Percentiles rank a stretch among this genome's conserved stretches.
phyloP scores from a whole-genome alignment of 2,797 vertebrate genomes.

The Smutsia gigantea region DNA sequence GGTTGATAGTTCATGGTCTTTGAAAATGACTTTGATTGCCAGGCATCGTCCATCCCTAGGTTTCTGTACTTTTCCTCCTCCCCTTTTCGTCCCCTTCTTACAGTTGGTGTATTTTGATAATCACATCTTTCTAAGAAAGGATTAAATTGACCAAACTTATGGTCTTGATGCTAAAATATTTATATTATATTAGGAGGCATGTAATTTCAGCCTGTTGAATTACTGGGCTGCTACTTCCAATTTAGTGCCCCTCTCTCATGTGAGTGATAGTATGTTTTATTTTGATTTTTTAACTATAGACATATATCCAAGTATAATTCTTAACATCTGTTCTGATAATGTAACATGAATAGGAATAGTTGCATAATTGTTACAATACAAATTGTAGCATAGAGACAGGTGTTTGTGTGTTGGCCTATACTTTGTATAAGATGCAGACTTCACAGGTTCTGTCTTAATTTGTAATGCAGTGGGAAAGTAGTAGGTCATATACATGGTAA shows the following conservation, averaged over 20 bases:
- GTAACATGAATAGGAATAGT: background rate
- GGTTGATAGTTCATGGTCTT: slow-evolving; percentile 71
- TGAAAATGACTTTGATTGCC: slow-evolving; percentile 68
- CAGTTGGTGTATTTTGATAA: slow-evolving; percentile 37
- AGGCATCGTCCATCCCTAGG: slow-evolving; percentile 45
- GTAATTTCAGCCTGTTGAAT: slow-evolving; percentile 68
- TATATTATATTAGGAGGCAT: slow-evolving; percentile 37
- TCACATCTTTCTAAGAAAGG: slow-evolving; percentile 47
- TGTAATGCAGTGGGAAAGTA: background rate
- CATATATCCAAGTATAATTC: slow-evolving; percentile 28
- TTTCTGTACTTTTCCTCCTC: slow-evolving; percentile 26
- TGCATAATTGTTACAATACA: slow-evolving; percentile 30
- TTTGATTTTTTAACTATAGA: slow-evolving; percentile 49
- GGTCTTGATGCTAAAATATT: slow-evolving; percentile 41
- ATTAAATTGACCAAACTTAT: slow-evolving; percentile 23
- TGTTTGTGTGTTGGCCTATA: slow-evolving; percentile 20
- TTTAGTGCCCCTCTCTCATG: slow-evolving; percentile 57
- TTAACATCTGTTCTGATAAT: slow-evolving; percentile 37
- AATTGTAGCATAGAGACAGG: slow-evolving; percentile 6
- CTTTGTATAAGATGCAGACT: background rate
- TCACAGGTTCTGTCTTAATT: background rate
- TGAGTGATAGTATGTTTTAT: slow-evolving; percentile 54
- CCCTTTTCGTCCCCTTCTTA: slow-evolving; percentile 22
- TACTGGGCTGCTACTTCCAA: slow-evolving; percentile 46
- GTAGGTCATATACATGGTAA: background rate